Evolutionary conservation across 2,113 vertebrate species (phyloP).

Genomic region (Alligator mississippiensis): DNA sequence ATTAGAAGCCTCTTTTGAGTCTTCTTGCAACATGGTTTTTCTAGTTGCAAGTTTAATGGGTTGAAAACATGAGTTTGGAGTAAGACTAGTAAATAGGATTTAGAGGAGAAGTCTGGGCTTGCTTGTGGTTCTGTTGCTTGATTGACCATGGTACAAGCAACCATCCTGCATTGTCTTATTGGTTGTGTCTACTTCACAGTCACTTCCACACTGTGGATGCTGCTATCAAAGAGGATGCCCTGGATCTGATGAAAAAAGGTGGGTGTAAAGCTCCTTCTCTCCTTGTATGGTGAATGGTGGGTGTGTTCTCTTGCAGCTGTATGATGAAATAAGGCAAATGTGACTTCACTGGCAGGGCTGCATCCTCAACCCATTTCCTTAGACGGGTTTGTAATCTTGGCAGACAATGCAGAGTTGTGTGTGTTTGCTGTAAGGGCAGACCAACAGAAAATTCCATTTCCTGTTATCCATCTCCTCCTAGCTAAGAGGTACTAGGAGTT

Average conservation of each 20-base stretch:
- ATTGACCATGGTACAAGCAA: background rate
- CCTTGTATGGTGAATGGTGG: background rate
- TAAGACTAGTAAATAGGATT: background rate
- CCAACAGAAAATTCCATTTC: slow-evolving; percentile 72
- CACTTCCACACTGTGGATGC: slow-evolving; percentile 80
- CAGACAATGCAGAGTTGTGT: slow-evolving; percentile 73
- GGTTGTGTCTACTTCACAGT: slow-evolving; percentile 73
- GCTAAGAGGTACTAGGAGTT: slow-evolving; percentile 31
- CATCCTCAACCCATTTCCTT: slow-evolving; percentile 42
- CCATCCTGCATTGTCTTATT: background rate
- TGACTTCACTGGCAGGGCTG: slow-evolving; percentile 76
- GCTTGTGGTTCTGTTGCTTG: background rate
- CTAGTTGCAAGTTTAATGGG: background rate
- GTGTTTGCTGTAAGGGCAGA: slow-evolving; percentile 84
- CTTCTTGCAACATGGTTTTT: background rate
- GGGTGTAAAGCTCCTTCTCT: background rate
- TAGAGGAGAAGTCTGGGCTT: background rate
- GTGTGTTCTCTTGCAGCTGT: slow-evolving; percentile 37
- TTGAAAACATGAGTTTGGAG: too few relatives aligned
- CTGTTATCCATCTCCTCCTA: background rate
- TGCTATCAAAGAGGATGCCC: slow-evolving; percentile 86
- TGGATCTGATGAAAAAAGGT: slow-evolving; percentile 91
- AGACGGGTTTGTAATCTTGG: slow-evolving; percentile 85
- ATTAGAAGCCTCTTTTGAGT: background rate
- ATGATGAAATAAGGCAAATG: slow-evolving; percentile 85